phyloP scores from a whole-genome alignment of 1,140 invertebrate species.

The Lamellibrachia luymesi region DNA sequence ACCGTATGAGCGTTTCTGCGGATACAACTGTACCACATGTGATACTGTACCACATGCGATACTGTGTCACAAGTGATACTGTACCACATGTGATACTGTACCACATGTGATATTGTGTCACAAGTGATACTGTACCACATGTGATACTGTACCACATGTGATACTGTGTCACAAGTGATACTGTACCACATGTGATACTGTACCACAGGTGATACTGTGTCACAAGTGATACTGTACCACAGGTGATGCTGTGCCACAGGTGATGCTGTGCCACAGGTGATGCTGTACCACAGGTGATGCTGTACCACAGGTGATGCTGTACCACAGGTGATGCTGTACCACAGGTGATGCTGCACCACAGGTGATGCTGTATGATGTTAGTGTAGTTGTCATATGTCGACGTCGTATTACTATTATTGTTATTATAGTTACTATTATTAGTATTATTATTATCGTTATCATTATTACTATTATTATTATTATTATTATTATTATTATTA shows the following conservation, averaged over 20 bases:
- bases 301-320: background rate
- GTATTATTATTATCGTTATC: background rate
- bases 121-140: too few species aligned
- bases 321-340: background rate
- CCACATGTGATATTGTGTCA: background rate
- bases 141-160: background rate
- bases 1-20: background rate
- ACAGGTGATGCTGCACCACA: too few species aligned
- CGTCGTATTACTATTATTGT: background rate
- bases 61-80: background rate
- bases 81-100: background rate
- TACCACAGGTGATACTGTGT: background rate
- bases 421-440: background rate
- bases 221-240: background rate
- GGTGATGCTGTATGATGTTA: too few species aligned
- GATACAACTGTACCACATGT: background rate
- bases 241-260: background rate
- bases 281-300: background rate
- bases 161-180: background rate
- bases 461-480: background rate
- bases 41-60: background rate
- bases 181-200: too few species aligned
- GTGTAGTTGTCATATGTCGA: background rate
- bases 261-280: background rate
- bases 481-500: background rate